Conservation (phyloP, 2,888 invertebrate species). For the Saturnia pavonia region DNA sequence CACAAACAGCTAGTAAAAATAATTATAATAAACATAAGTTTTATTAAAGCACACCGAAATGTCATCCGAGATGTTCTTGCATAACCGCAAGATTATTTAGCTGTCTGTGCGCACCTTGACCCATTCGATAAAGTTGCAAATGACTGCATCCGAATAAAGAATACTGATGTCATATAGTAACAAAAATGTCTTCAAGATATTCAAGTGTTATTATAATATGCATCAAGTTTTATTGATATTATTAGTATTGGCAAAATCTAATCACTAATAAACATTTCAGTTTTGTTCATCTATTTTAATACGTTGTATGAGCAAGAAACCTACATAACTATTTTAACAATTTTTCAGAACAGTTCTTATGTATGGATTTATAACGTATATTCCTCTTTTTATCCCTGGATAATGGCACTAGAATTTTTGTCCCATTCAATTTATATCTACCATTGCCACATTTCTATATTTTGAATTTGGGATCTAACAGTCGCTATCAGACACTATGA, state of each 20-base stretch:
- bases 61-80: constrained; percentile 8
- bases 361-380: too few species aligned
- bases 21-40: neutral
- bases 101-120: neutral
- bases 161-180: neutral
- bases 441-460: too few species aligned
- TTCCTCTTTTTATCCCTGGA: too few species aligned
- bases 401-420: too few species aligned
- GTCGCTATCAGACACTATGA: too few species aligned
- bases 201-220: neutral
- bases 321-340: too few species aligned
- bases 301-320: too few species aligned
- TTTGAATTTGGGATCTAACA: too few species aligned
- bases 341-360: too few species aligned
- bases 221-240: neutral
- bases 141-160: constrained; percentile 7
- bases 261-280: neutral
- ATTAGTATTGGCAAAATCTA: neutral
- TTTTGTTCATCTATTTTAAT: too few species aligned
- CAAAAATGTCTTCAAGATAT: neutral
- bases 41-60: neutral
- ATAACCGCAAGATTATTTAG: constrained; percentile 11
- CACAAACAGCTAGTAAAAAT: neutral
- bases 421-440: too few species aligned
- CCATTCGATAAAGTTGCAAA: constrained; percentile 3